phyloP scores from a whole-genome alignment of 2,888 invertebrate genomes.

The Orchesellides sinensis region DNA sequence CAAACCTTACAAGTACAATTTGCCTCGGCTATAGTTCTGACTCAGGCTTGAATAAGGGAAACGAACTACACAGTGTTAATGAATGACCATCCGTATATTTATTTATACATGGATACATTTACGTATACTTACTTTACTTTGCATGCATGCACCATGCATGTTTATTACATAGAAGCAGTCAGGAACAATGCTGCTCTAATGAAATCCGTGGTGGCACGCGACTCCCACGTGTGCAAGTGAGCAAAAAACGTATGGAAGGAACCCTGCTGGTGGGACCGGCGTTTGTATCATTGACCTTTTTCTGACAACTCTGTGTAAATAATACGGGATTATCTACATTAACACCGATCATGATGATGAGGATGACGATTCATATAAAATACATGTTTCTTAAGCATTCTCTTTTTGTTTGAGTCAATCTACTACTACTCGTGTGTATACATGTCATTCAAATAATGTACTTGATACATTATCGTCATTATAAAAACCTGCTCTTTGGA shows the following conservation, averaged over 20 bases:
- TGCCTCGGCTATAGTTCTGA: not conserved
- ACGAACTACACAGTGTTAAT: constrained; percentile 26
- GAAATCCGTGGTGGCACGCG: constrained; percentile 74
- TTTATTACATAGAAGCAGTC: constrained; percentile 49
- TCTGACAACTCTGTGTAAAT: not conserved
- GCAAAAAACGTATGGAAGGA: constrained; percentile 53
- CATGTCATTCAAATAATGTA: too few species aligned
- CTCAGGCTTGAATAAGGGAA: too few species aligned
- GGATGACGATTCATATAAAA: not conserved
- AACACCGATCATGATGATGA: constrained; percentile 66
- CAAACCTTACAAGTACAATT: constrained; percentile 13
- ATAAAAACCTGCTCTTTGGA: constrained; percentile 6
- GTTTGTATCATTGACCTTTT: constrained; percentile 74
- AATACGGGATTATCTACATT: constrained; percentile 71
- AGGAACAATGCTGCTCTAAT: constrained; percentile 72
- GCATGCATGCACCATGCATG: constrained; percentile 39
- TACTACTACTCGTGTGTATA: too few species aligned
- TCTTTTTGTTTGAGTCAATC: constrained; percentile 44
- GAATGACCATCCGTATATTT: not conserved
- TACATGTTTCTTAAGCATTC: not conserved
- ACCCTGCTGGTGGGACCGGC: constrained; percentile 72
- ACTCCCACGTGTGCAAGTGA: constrained; percentile 72
- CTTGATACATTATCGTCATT: constrained; percentile 23
- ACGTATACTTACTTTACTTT: not conserved
- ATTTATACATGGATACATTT: constrained; percentile 5